These are phyloP conservation scores for Dendrophyllia cribrosa DNA, from an alignment of 64 coral and sea anemone genomes.

Conservation along the genomic window DNA sequence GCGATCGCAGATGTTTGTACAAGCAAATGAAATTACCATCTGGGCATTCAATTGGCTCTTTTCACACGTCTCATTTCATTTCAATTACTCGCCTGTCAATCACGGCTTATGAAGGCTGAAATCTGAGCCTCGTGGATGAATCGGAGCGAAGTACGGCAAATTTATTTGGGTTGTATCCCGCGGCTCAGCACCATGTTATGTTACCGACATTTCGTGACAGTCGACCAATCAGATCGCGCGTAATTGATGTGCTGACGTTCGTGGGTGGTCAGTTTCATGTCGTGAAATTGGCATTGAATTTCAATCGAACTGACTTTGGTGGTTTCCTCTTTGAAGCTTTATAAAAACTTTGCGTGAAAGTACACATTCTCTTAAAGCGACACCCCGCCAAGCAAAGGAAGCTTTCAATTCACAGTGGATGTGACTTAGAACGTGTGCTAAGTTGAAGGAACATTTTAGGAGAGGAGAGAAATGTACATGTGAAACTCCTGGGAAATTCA, in stretches of 20 bases:
- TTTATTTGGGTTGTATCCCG: slow-evolving; percentile 59
- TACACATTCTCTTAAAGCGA: background rate
- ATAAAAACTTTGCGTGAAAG: slow-evolving; percentile 38
- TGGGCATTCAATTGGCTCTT: slow-evolving; percentile 33
- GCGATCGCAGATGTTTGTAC: slow-evolving; percentile 43
- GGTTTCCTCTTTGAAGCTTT: slow-evolving; percentile 60
- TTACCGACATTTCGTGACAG: slow-evolving; percentile 13
- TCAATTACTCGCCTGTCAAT: slow-evolving; percentile 59
- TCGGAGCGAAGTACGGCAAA: slow-evolving; percentile 27
- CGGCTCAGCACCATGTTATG: slow-evolving; percentile 60
- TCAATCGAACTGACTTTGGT: slow-evolving; percentile 25
- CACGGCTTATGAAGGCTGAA: slow-evolving; percentile 12
- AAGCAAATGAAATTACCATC: slow-evolving; percentile 54
- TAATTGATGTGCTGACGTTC: slow-evolving; percentile 68
- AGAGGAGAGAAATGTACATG: background rate
- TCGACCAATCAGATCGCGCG: slow-evolving; percentile 46
- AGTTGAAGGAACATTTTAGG: background rate
- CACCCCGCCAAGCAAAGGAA: slow-evolving; percentile 19
- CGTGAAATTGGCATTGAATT: slow-evolving; percentile 73
- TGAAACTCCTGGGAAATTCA: slow-evolving; percentile 40
- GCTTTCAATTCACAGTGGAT: background rate
- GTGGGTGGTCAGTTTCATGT: slow-evolving; percentile 86
- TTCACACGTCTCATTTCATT: slow-evolving; percentile 38
- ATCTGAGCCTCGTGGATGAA: slow-evolving; percentile 28
- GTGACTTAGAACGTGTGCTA: background rate